These are phyloP conservation scores for Sylvia borin DNA, from an alignment of 2,797 vertebrate genomes.

Conservation along the genomic window DNA sequence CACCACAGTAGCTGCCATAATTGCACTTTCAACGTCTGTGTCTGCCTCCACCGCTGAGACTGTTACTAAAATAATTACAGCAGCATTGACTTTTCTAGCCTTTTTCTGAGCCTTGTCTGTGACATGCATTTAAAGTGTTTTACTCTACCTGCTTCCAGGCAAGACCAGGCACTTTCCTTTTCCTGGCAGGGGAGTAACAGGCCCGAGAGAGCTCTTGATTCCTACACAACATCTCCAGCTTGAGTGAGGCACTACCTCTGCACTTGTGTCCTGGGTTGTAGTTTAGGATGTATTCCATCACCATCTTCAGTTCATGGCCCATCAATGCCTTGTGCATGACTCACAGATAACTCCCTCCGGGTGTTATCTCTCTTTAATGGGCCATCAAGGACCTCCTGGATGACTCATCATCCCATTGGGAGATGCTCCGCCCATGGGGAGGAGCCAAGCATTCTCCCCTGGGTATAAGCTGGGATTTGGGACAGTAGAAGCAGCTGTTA, in stretches of 20 bases:
- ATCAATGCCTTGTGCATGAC: too few relatives aligned
- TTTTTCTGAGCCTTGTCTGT: neutral
- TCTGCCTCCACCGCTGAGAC: neutral
- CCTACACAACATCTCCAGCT: neutral
- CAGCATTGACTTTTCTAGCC: neutral
- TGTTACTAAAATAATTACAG: slow-evolving; percentile 20
- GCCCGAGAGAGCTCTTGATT: neutral
- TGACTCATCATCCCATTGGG: too few relatives aligned
- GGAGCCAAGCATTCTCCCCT: too few relatives aligned
- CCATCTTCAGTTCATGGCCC: too few relatives aligned
- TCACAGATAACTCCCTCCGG: too few relatives aligned
- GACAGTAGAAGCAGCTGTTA: too few relatives aligned
- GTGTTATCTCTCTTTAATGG: too few relatives aligned
- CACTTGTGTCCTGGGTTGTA: neutral
- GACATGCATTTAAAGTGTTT: slow-evolving; percentile 17
- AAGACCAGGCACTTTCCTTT: neutral
- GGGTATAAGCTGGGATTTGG: too few relatives aligned
- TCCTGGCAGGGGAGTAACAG: neutral
- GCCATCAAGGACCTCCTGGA: too few relatives aligned
- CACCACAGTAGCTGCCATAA: neutral
- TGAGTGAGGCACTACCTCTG: neutral
- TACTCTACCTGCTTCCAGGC: neutral
- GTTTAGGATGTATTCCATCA: too few relatives aligned
- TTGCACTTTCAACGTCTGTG: neutral
- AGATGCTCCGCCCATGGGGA: too few relatives aligned